A percentile compares a stretch with the other conserved stretches of the same genome.
Evolutionary conservation across 2,888 invertebrate species (phyloP).

Genomic region (Phalera bucephala): DNA sequence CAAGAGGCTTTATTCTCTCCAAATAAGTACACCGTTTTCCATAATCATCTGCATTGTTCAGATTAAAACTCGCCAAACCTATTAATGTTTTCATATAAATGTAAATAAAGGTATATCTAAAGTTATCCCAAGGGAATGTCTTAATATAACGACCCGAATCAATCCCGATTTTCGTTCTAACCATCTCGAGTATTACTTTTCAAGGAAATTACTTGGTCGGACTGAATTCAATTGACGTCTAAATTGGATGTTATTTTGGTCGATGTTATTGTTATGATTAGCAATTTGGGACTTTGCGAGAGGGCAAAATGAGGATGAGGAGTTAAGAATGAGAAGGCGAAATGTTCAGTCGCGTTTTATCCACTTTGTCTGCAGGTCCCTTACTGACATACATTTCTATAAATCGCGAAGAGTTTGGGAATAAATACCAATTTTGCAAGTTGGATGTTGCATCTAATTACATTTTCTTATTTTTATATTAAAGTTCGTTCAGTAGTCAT

Average conservation of each 20-base stretch:
- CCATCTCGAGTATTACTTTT: conserved; percentile 14
- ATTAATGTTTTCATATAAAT: conserved; percentile 64
- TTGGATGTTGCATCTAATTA: too few relatives aligned
- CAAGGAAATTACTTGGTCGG: conserved; percentile 21
- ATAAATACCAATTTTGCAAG: too few relatives aligned
- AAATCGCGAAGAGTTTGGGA: too few relatives aligned
- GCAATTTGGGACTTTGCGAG: neutral
- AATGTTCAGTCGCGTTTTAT: too few relatives aligned
- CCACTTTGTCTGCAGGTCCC: too few relatives aligned
- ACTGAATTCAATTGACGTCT: conserved; percentile 12
- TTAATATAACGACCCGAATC: conserved; percentile 51
- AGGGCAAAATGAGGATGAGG: too few relatives aligned
- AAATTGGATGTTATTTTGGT: conserved; percentile 5
- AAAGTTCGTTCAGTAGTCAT: too few relatives aligned
- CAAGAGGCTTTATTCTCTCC: conserved; percentile 28
- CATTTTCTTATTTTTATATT: too few relatives aligned
- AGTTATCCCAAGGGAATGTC: conserved; percentile 46
- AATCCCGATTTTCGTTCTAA: conserved; percentile 46
- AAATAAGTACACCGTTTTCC: conserved; percentile 24
- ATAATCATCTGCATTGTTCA: conserved; percentile 30
- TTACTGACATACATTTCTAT: too few relatives aligned
- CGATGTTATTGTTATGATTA: neutral
- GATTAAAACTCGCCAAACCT: conserved; percentile 43
- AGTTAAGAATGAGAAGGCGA: too few relatives aligned
- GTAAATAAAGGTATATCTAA: conserved; percentile 51